Percentiles rank a stretch among this genome's conserved stretches.
These are phyloP conservation scores for Macaca nemestrina DNA, from an alignment of 2,113 vertebrate species.

Conservation along the genomic window DNA sequence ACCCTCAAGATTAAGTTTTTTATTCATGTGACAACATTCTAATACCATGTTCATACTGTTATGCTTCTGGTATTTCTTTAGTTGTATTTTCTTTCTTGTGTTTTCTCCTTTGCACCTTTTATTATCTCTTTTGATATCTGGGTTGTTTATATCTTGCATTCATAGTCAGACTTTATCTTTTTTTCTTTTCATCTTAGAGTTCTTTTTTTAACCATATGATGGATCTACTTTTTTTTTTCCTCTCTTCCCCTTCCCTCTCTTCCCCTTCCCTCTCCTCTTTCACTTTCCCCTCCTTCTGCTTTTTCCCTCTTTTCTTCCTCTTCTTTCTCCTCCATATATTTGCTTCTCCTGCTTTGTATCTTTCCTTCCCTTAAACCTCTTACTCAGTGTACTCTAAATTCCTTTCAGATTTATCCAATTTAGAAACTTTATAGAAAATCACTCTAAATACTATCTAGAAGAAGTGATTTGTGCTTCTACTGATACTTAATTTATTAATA, in stretches of 20 bases:
- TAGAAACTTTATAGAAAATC: neutral
- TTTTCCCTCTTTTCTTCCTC: neutral
- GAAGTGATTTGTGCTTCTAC: neutral
- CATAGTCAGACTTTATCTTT: neutral
- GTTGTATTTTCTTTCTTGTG: neutral
- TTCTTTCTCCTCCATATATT: neutral
- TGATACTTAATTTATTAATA: slow-evolving; percentile 18
- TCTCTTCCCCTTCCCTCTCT: neutral
- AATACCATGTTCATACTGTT: neutral
- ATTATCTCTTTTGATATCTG: neutral
- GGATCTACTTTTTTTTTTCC: neutral
- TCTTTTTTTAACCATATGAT: neutral
- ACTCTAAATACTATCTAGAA: neutral
- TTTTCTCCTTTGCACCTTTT: neutral
- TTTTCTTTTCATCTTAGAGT: neutral
- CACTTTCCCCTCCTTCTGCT: neutral
- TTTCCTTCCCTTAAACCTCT: neutral
- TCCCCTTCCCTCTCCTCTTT: neutral
- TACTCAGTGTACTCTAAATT: neutral
- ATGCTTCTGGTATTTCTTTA: neutral
- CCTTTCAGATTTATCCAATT: neutral
- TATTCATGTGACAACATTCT: neutral
- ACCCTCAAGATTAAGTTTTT: neutral
- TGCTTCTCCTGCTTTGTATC: neutral
- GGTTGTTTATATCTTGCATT: neutral